A percentile compares a stretch with the other conserved stretches of the same genome.
Evolutionary conservation across 2,888 invertebrate species (phyloP).

Genomic region (Metacarcinus magister): DNA sequence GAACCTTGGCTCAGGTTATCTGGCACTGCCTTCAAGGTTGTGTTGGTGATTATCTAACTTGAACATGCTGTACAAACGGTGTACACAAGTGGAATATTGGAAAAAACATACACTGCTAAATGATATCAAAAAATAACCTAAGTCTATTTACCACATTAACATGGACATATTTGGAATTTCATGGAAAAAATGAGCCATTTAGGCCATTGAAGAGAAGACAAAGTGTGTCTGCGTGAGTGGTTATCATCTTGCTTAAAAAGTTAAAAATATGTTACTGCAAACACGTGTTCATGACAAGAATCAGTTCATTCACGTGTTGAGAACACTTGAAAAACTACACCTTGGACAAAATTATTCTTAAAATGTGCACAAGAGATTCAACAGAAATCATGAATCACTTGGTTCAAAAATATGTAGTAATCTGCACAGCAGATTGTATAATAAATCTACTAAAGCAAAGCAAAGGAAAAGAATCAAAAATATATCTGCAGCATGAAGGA

Average conservation of each 20-base stretch:
- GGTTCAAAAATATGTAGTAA: background rate
- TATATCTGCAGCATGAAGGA: background rate
- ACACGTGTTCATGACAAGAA: background rate
- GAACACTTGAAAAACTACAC: background rate
- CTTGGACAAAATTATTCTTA: background rate
- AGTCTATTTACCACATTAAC: background rate
- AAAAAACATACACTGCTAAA: background rate
- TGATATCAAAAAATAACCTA: background rate
- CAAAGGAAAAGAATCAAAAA: background rate
- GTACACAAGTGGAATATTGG: background rate
- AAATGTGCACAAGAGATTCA: background rate
- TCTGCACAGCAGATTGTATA: background rate
- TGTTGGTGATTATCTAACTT: background rate
- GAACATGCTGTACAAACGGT: background rate
- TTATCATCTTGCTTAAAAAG: background rate
- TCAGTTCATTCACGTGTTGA: background rate
- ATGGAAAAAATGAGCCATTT: background rate
- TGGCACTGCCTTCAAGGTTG: background rate
- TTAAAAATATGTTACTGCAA: background rate
- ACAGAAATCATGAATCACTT: background rate
- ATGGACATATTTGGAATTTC: background rate
- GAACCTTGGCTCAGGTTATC: background rate
- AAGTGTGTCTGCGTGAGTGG: background rate
- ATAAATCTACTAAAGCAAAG: background rate
- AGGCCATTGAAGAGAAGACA: background rate